Percentiles rank a stretch among this genome's conserved stretches.
Conservation (phyloP, 2,113 vertebrate species). For the Tachycineta bicolor region DNA sequence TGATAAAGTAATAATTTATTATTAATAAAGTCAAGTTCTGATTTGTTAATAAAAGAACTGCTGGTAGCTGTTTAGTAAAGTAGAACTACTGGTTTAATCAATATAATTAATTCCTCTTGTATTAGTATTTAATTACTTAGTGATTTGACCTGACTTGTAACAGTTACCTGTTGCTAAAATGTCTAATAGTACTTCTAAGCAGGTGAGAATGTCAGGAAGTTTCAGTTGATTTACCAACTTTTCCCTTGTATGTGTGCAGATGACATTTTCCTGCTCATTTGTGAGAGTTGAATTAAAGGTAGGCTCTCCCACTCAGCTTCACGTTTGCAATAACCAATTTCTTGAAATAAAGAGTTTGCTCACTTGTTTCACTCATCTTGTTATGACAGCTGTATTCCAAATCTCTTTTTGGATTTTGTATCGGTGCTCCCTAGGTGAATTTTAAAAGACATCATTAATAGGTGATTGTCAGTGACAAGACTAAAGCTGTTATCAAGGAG, state of each 20-base stretch:
- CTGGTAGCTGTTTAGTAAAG: not conserved
- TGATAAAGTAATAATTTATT: not conserved
- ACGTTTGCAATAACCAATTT: not conserved
- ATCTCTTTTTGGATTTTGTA: conserved; percentile 39
- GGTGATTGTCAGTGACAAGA: conserved; percentile 33
- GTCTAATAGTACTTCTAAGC: not conserved
- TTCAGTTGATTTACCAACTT: not conserved
- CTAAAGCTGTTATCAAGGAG: not conserved
- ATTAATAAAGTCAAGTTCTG: not conserved
- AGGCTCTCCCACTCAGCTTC: not conserved
- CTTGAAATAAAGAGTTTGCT: conserved; percentile 36
- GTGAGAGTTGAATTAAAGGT: not conserved
- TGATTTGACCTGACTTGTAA: not conserved
- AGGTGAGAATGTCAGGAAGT: not conserved
- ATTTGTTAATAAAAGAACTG: not conserved
- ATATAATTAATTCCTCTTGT: not conserved
- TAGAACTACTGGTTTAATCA: not conserved
- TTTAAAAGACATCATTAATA: conserved; percentile 43
- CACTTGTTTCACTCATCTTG: not conserved
- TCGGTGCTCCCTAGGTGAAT: conserved; percentile 37
- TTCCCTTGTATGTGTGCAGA: not conserved
- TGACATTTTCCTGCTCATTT: not conserved
- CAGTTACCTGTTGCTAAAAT: not conserved
- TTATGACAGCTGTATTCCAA: conserved; percentile 62
- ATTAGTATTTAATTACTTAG: not conserved